phyloP scores from a whole-genome alignment of 2,888 invertebrate genomes.

The Leptura quadrifasciata region DNA sequence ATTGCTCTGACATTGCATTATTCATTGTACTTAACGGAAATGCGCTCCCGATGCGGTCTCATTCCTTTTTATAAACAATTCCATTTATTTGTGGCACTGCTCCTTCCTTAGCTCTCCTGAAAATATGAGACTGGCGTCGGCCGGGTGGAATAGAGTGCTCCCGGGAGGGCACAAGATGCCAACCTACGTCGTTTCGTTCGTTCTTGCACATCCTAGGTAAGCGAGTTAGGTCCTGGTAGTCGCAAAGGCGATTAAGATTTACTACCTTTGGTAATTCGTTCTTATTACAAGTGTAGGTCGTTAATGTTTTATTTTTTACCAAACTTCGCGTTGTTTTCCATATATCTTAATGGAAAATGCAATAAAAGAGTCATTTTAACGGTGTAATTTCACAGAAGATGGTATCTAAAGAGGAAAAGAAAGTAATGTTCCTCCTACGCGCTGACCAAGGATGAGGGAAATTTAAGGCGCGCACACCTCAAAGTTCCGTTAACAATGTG shows the following conservation, averaged over 20 bases:
- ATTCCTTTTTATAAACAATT: conserved; percentile 28
- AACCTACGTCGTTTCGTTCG: conserved; percentile 32
- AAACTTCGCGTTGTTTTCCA: conserved; percentile 10
- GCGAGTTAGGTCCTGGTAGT: conserved; percentile 17
- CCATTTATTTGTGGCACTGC: conserved; percentile 31
- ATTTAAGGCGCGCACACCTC: not conserved
- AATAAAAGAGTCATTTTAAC: not conserved
- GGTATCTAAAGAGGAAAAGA: not conserved
- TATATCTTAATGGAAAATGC: conserved; percentile 6
- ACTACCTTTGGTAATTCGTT: conserved; percentile 33
- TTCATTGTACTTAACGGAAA: not conserved
- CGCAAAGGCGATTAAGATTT: conserved; percentile 36
- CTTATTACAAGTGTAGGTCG: conserved; percentile 26
- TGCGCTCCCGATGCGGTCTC: not conserved
- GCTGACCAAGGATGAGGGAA: not conserved
- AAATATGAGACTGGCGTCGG: conserved; percentile 30
- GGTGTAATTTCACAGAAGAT: not conserved
- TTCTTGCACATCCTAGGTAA: conserved; percentile 22
- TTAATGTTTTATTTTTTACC: conserved; percentile 10
- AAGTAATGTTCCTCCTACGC: not conserved
- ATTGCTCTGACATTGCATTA: not conserved
- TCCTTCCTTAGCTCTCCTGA: conserved; percentile 17
- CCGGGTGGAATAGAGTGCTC: conserved; percentile 49
- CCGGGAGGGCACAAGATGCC: conserved; percentile 47
- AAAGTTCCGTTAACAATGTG: too few species aligned